These are phyloP conservation scores for Eilema caniola DNA, from an alignment of 2,888 invertebrate species.

Conservation along the genomic window DNA sequence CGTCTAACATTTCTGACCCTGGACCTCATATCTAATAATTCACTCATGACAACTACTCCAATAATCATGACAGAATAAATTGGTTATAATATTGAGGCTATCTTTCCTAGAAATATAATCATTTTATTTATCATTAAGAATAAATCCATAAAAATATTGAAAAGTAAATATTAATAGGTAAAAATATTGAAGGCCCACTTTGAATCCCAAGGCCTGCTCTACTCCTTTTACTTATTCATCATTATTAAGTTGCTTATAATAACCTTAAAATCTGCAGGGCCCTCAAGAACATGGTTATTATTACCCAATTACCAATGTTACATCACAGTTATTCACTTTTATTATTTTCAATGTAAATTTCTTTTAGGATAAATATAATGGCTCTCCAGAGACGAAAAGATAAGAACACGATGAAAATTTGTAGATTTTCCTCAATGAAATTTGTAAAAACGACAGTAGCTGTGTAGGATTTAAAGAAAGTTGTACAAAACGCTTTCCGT, in stretches of 20 bases:
- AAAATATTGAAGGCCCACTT: no score
- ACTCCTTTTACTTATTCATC: not conserved
- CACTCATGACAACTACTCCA: no score
- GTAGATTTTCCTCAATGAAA: slow-evolving; percentile 24
- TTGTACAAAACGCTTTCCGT: slow-evolving; percentile 38
- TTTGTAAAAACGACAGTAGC: slow-evolving; percentile 26
- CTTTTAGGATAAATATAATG: slow-evolving; percentile 21
- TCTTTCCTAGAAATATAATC: no score
- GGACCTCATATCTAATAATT: no score
- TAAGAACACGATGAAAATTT: slow-evolving; percentile 33
- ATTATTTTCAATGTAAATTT: slow-evolving; percentile 17
- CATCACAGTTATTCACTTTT: not conserved
- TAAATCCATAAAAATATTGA: no score
- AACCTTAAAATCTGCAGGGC: not conserved
- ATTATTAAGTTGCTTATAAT: not conserved
- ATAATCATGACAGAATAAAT: no score
- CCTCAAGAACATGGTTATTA: not conserved
- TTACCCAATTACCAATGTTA: not conserved
- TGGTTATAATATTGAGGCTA: no score
- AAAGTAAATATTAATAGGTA: no score
- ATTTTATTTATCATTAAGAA: no score
- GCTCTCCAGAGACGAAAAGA: slow-evolving; percentile 18
- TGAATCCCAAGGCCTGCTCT: no score
- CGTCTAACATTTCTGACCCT: no score
- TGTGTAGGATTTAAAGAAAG: slow-evolving; percentile 36